Conservation (phyloP, 2,113 vertebrate species). For the Equus quagga region DNA sequence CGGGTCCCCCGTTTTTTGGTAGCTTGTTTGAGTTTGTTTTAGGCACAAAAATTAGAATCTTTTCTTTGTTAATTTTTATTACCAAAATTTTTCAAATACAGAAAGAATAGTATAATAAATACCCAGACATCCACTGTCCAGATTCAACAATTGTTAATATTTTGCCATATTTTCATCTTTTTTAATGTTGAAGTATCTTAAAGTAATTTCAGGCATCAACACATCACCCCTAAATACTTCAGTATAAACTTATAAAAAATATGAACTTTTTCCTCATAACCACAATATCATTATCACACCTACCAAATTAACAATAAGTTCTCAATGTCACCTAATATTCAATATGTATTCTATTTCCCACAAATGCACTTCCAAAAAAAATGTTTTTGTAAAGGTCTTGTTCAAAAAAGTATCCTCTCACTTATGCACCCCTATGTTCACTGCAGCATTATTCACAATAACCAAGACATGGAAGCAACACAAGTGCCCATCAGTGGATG, state of each 20-base stretch:
- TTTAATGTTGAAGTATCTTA: background rate
- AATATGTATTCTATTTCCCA: constrained; percentile 22
- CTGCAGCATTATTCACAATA: too few relatives aligned
- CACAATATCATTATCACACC: background rate
- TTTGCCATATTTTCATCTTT: background rate
- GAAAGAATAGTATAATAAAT: background rate
- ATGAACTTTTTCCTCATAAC: background rate
- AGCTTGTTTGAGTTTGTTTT: background rate
- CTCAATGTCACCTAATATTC: background rate
- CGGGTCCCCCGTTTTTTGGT: background rate
- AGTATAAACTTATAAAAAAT: background rate
- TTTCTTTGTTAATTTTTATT: background rate
- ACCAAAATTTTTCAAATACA: background rate
- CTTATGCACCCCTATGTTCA: too few relatives aligned
- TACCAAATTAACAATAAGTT: background rate
- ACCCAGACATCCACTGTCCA: background rate
- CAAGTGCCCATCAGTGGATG: too few relatives aligned
- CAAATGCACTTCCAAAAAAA: background rate
- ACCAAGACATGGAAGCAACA: too few relatives aligned
- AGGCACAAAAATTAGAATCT: background rate
- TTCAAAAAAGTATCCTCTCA: constrained; percentile 1
- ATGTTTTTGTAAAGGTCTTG: background rate
- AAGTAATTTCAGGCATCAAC: background rate
- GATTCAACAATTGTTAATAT: background rate
- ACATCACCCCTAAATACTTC: background rate